Base-by-base conservation (phyloP, 2,797 vertebrate species). In the Lutjanus argentimaculatus region DNA sequence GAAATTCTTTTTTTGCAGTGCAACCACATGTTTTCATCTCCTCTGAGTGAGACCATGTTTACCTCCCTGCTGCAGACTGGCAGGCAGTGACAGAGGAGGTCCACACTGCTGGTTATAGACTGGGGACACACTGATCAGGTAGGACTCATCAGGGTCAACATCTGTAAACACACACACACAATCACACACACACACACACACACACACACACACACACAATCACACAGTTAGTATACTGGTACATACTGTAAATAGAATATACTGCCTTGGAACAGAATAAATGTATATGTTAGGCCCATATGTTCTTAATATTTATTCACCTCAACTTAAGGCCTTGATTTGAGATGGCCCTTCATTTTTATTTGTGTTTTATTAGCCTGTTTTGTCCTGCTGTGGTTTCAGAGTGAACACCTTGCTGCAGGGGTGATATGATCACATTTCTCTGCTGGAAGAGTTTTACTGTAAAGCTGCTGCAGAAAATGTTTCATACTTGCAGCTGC, bases 41-140 rank as follows among this genome's bases (percentile, higher is more conserved):
- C 1, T 40, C 25, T 22, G 36, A 55, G 36, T 7, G 30, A 2
- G 30, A 15, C 4, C 8, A 12, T 49, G 10, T 65, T 70, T 69
- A 95, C 95, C 92, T 86, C 94, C 94, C 2, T 67, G 67, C 69
- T 88, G 66, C 71, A 94, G 83, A 57, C 68, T 88, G 49, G 87
- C 94, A 2, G 61, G 17, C 59, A 95, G 80, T 2, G 85, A 90
- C 67, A 36, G 84, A 40, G 86, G 25, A 43, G 79, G 12, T 9
- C 91, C 93, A 76, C 85, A 92, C 49, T 85, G 72, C n/a, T 68
- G 80, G 1, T 56, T 16, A 55, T 58, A 82, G 65, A 93, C 63
- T 0, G 92, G 81, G 22, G 89, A 84, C 52, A 95, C 90, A 0
- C 46, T 90, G 85, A 95, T 73, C 83, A 14, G 76, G 88, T 94